Evolutionary conservation across 2,888 invertebrate genomes (phyloP), one percentile per base, ranked within the genome.

Genomic region (Achlya flavicornis): DNA sequence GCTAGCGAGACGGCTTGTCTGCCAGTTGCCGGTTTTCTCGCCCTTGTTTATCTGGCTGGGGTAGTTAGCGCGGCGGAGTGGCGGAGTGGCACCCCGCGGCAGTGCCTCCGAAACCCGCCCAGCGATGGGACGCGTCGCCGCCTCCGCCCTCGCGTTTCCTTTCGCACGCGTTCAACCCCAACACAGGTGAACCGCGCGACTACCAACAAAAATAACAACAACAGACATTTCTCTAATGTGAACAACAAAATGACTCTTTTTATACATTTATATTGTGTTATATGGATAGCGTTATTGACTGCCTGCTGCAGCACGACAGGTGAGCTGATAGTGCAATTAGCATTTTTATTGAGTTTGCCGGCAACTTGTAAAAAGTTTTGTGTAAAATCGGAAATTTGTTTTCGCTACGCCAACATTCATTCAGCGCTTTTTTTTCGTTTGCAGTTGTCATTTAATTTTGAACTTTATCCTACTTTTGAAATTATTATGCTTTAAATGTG

Each of bases 1-100:
- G 87, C 84, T 83, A 89, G 88, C 89, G 92, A 92, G 93, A 93
- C 93, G 92, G 92, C 90, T 90, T 93, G 93, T 93, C 93, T 92
- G 89, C 87, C 81, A 82, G 89, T 90, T 87, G 88, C 89, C 88
- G 86, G 89, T 89, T 89, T 87, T 88, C 89, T 91, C 91, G 82
- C 87, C 87, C 87, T 90, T 93, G 93, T 93, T 93, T 93, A 92
- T 92, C 90, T 87, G 88, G 84, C 85, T 82, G 79, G 89, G 88
- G 90, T 86, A 86, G 88, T 86, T 84, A 82, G 86, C 75, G 88
- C 86, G 84, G 82, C 83, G 85, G 81, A 81, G 83, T 83, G 81
- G 78, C 85, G 84, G 81, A 81, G 83, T 83, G 81, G 78, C 85
- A 84, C 86, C 87, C 86, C 87, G 90, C 91, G 91, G 87, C 89